Percentiles rank a stretch among this genome's conserved stretches.
phyloP scores from a whole-genome alignment of 2,888 invertebrate genomes.

The Drosophila mimetica region DNA sequence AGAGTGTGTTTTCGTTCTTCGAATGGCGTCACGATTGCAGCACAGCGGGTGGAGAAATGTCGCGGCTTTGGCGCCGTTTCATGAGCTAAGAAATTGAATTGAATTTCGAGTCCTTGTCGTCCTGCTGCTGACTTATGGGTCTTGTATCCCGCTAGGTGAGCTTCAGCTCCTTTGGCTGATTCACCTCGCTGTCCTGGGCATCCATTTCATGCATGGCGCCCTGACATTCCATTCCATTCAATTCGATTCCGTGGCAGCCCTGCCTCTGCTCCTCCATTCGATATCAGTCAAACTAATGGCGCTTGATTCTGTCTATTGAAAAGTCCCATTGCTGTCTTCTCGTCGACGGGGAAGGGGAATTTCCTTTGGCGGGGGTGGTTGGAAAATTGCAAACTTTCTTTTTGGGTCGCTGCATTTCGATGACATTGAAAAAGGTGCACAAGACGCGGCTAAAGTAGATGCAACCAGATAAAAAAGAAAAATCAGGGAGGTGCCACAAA shows the following conservation, averaged over 20 bases:
- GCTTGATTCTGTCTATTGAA: constrained; percentile 65
- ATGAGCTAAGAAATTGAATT: constrained; percentile 74
- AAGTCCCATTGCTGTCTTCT: constrained; percentile 32
- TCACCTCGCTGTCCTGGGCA: constrained; percentile 7
- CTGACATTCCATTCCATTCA: constrained; percentile 41
- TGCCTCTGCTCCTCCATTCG: constrained; percentile 30
- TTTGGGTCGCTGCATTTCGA: constrained; percentile 45
- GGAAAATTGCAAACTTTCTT: constrained; percentile 44
- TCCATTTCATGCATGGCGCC: constrained; percentile 56
- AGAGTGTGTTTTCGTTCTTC: constrained; percentile 2
- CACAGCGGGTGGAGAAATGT: constrained; percentile 29
- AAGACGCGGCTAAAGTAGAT: constrained; percentile 36
- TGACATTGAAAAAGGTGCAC: constrained; percentile 59
- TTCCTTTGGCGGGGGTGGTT: too few relatives aligned
- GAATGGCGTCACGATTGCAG: constrained; percentile 26
- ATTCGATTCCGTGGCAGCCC: constrained; percentile 32
- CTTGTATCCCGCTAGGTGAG: constrained; percentile 5
- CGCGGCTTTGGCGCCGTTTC: constrained; percentile 63
- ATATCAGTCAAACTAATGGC: constrained; percentile 64
- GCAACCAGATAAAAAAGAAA: neutral
- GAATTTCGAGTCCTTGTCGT: constrained; percentile 53
- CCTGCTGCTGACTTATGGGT: constrained; percentile 61
- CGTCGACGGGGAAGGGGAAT: neutral
- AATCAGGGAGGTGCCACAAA: neutral
- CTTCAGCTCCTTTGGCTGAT: neutral